These are phyloP conservation scores for Crotalus tigris DNA, from an alignment of 2,113 vertebrate genomes.

Conservation along the genomic window DNA sequence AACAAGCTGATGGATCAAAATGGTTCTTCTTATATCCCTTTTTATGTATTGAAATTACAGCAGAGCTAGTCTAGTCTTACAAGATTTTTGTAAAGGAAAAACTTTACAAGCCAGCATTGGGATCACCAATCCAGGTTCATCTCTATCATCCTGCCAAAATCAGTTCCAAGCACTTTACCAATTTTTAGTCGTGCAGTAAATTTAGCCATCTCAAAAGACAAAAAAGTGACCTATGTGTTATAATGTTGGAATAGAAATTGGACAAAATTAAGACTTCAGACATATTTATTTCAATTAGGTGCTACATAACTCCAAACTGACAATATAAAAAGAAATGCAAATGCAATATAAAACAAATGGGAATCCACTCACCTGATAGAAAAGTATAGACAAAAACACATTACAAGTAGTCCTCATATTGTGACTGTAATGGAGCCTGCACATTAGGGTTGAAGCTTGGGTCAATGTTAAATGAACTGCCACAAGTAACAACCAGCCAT, in stretches of 20 bases:
- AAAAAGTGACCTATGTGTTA: background rate
- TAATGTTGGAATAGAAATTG: background rate
- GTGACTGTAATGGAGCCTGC: too few relatives aligned
- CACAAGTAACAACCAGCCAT: too few relatives aligned
- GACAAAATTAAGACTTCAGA: background rate
- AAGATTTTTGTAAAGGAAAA: background rate
- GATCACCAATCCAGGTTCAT: background rate
- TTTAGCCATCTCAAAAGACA: background rate
- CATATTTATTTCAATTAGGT: too few relatives aligned
- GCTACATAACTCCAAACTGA: too few relatives aligned
- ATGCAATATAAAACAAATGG: too few relatives aligned
- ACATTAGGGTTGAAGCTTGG: too few relatives aligned
- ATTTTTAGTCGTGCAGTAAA: background rate
- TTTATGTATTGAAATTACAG: background rate
- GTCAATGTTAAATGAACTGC: too few relatives aligned
- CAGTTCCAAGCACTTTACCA: background rate
- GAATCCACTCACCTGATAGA: background rate
- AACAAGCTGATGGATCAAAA: background rate
- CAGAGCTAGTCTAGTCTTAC: background rate
- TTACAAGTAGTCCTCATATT: background rate
- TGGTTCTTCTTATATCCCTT: background rate
- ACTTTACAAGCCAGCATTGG: background rate
- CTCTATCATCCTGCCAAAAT: background rate
- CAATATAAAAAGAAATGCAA: too few relatives aligned
- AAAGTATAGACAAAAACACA: background rate